Conservation (phyloP, 2,888 invertebrate genomes). For the Rotaria macrura region DNA sequence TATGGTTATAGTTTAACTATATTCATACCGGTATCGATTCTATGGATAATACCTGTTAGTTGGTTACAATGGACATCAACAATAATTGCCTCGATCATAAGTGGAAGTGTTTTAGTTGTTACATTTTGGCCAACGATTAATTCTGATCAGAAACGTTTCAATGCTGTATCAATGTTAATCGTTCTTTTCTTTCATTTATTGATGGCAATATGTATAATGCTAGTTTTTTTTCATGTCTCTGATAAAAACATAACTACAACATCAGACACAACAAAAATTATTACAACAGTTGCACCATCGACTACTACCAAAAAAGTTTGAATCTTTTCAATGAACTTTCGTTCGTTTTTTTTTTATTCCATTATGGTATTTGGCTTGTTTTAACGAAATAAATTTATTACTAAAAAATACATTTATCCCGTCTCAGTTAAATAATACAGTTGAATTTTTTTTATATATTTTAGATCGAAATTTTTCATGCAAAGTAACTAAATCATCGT, state of each 20-base stretch:
- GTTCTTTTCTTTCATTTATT: not conserved
- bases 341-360: no score
- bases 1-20: conserved; percentile 89
- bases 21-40: conserved; percentile 79
- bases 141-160: conserved; percentile 46
- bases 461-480: no score
- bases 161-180: not conserved
- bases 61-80: conserved; percentile 80
- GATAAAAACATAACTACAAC: not conserved
- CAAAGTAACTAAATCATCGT: no score
- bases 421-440: no score
- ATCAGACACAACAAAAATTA: not conserved
- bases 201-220: not conserved
- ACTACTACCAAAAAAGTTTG: no score
- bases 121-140: conserved; percentile 66
- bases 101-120: conserved; percentile 71
- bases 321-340: no score
- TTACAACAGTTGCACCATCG: not conserved
- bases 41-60: conserved; percentile 69
- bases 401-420: no score
- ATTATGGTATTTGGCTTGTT: no score
- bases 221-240: conserved; percentile 1
- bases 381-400: no score
- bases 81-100: conserved; percentile 66
- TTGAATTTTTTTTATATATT: no score